Percentiles rank a stretch among this genome's conserved stretches.
These are phyloP conservation scores for Torymus texanus DNA, from an alignment of 2,888 invertebrate genomes.

Conservation along the genomic window DNA sequence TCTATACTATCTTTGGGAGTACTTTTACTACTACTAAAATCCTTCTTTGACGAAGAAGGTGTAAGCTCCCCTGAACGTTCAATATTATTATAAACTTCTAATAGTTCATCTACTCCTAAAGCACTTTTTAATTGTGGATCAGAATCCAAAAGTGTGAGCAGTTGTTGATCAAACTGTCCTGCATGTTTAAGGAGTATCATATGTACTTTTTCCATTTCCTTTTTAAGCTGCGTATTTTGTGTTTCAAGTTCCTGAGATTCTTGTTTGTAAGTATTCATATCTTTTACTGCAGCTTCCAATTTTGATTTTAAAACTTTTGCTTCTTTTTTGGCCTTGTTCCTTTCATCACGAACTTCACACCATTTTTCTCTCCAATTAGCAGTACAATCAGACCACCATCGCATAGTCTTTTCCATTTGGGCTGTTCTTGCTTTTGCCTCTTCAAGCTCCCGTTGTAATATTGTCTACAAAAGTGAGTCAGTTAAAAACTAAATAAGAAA, in stretches of 20 bases:
- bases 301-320: conserved; percentile 88
- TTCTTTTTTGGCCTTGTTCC: conserved; percentile 95
- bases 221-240: conserved; percentile 85
- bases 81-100: conserved; percentile 68
- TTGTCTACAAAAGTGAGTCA: conserved; percentile 73
- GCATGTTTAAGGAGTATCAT: conserved; percentile 82
- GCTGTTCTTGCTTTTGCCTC: conserved; percentile 95
- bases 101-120: conserved; percentile 66
- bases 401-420: conserved; percentile 99
- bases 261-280: conserved; percentile 83
- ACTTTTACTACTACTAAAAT: conserved; percentile 56
- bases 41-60: conserved; percentile 48
- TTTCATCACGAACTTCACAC: conserved; percentile 94
- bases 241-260: conserved; percentile 87
- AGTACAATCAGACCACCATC: conserved; percentile 99
- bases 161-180: conserved; percentile 80
- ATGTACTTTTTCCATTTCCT: conserved; percentile 88
- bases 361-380: conserved; percentile 97
- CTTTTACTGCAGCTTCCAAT: conserved; percentile 87
- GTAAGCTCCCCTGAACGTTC: conserved; percentile 56
- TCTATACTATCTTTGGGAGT: conserved; percentile 56
- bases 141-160: conserved; percentile 70
- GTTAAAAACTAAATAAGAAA: conserved; percentile 4
- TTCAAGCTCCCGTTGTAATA: conserved; percentile 89
- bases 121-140: conserved; percentile 69